phyloP scores from a whole-genome alignment of 2,113 vertebrate species.

The Muntiacus muntjak region DNA sequence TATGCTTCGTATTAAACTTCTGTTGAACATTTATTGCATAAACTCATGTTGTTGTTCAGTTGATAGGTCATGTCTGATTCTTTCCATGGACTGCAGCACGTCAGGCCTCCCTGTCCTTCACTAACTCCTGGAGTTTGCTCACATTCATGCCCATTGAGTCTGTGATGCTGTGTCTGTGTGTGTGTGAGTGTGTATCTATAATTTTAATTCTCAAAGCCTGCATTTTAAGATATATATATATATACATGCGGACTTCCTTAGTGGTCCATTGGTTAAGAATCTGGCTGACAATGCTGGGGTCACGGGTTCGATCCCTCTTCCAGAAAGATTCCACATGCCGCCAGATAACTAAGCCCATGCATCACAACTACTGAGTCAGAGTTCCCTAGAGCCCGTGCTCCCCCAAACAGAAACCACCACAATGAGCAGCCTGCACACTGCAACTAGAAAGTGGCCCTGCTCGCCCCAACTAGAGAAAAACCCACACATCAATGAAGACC shows the following conservation, averaged over 20 bases:
- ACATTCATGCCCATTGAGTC: not conserved
- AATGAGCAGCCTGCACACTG: not conserved
- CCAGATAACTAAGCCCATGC: not conserved
- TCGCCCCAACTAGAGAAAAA: accelerated
- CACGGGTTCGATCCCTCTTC: not conserved
- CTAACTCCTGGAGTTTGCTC: accelerated
- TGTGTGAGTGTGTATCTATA: not conserved
- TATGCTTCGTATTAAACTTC: not conserved
- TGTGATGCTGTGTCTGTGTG: not conserved
- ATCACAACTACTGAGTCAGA: not conserved
- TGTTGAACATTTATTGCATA: not conserved
- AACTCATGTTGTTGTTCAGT: not conserved
- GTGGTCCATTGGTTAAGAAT: not conserved
- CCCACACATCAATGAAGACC: not conserved
- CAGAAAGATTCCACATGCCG: not conserved
- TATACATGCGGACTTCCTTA: not conserved
- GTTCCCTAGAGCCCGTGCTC: too few species aligned
- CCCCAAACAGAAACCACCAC: not conserved
- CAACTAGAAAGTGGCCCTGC: not conserved
- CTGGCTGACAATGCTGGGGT: not conserved
- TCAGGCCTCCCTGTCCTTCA: not conserved
- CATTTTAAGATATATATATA: not conserved
- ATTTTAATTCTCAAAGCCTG: not conserved
- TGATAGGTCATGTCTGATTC: accelerated
- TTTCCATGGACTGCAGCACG: not conserved